Conservation (phyloP, 2,113 vertebrate genomes). For the Trichechus manatus region DNA sequence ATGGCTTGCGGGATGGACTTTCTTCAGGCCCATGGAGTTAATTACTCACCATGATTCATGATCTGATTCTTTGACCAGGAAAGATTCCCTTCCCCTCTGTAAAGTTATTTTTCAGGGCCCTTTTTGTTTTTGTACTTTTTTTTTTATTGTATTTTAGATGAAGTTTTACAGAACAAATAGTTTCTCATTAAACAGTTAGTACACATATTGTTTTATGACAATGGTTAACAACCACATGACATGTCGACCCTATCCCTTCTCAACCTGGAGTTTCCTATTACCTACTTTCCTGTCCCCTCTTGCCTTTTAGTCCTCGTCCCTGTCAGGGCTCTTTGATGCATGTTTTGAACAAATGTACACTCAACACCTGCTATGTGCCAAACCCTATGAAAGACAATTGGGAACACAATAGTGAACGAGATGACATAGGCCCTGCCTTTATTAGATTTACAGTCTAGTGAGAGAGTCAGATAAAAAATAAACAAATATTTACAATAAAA, state of each 20-base stretch:
- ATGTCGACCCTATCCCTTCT: too few relatives aligned
- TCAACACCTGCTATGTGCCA: background rate
- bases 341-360: background rate
- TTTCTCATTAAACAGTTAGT: too few relatives aligned
- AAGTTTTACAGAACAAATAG: too few relatives aligned
- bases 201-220: too few relatives aligned
- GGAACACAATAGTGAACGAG: background rate
- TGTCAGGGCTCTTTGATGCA: background rate
- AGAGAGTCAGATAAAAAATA: constrained; percentile 14
- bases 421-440: background rate
- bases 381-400: background rate
- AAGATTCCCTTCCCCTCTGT: background rate
- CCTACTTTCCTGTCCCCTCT: too few relatives aligned
- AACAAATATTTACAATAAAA: background rate
- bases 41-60: background rate
- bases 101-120: too few relatives aligned
- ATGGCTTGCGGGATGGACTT: background rate
- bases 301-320: too few relatives aligned
- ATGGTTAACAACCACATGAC: too few relatives aligned
- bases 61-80: background rate
- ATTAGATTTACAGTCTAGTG: background rate
- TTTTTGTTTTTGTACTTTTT: too few relatives aligned
- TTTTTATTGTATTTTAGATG: too few relatives aligned
- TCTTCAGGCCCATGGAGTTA: background rate
- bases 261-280: too few relatives aligned